A percentile compares a stretch with the other conserved stretches of the same genome.
Conservation (phyloP, 2,888 invertebrate genomes). For the Ochropacha duplaris region DNA sequence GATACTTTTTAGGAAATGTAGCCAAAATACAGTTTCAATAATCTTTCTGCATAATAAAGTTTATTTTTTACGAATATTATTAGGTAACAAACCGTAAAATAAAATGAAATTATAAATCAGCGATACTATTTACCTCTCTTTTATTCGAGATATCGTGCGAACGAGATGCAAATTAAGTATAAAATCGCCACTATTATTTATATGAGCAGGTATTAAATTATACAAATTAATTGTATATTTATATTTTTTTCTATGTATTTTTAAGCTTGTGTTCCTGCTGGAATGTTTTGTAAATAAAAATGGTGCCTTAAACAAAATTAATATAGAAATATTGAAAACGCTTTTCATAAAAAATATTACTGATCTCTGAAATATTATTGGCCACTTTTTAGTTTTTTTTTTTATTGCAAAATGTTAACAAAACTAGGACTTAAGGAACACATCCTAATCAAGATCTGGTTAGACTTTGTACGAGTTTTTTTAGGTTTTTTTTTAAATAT, state of each 20-base stretch:
- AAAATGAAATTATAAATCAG: not conserved
- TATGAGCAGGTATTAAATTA: no score
- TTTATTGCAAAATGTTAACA: constrained; percentile 5
- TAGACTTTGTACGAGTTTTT: constrained; percentile 16
- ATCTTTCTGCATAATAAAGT: not conserved
- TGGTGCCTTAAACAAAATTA: no score
- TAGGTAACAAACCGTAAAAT: no score
- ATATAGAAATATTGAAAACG: not conserved
- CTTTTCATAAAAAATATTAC: not conserved
- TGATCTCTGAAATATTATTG: not conserved
- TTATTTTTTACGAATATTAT: no score
- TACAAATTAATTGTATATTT: no score
- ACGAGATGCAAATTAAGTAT: not conserved
- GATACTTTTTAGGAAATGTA: not conserved
- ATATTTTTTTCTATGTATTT: not conserved
- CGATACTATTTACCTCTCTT: not conserved
- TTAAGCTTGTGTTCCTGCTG: not conserved
- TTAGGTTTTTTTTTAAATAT: not conserved
- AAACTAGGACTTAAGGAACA: no score
- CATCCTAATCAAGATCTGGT: constrained; percentile 24
- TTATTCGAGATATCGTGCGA: not conserved
- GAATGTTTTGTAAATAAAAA: not conserved
- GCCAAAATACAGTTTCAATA: not conserved
- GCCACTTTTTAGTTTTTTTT: not conserved
- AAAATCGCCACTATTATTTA: not conserved